These are phyloP conservation scores for Phania funesta DNA, from an alignment of 2,888 invertebrate species.

Conservation along the genomic window DNA sequence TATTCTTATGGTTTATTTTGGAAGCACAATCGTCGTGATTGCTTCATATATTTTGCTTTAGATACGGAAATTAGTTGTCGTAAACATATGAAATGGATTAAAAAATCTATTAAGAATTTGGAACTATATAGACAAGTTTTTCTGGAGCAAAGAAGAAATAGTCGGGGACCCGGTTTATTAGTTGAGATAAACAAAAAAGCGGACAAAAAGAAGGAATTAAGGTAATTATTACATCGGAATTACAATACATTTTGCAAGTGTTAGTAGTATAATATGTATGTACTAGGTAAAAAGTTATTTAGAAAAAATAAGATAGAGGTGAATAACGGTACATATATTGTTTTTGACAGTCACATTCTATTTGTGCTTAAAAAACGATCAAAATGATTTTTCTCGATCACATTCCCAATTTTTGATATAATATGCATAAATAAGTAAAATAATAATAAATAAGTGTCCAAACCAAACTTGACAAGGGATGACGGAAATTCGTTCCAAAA, in stretches of 20 bases:
- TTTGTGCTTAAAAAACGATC: too few species aligned
- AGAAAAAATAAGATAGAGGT: too few species aligned
- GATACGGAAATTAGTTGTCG: conserved; percentile 78
- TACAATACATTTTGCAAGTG: neutral
- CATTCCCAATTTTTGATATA: too few species aligned
- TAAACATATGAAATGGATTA: conserved; percentile 80
- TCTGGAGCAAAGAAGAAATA: conserved; percentile 76
- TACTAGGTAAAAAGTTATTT: too few species aligned
- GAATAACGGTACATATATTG: too few species aligned
- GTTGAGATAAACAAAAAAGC: neutral
- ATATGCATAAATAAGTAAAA: too few species aligned
- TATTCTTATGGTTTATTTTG: conserved; percentile 80
- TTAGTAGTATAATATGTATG: too few species aligned
- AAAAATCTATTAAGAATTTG: conserved; percentile 79
- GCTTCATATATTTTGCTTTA: conserved; percentile 79
- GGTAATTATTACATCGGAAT: conserved; percentile 33
- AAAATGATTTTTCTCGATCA: too few species aligned
- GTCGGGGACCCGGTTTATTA: conserved; percentile 71
- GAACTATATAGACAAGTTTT: conserved; percentile 79
- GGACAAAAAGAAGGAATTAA: conserved; percentile 41
- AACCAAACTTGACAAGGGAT: too few species aligned
- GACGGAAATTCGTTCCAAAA: too few species aligned
- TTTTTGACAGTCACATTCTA: too few species aligned
- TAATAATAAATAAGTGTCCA: too few species aligned
- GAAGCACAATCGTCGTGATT: conserved; percentile 80